These are phyloP conservation scores for Sebastes hubbsi DNA, from an alignment of 2,797 vertebrate genomes.

Conservation along the genomic window DNA sequence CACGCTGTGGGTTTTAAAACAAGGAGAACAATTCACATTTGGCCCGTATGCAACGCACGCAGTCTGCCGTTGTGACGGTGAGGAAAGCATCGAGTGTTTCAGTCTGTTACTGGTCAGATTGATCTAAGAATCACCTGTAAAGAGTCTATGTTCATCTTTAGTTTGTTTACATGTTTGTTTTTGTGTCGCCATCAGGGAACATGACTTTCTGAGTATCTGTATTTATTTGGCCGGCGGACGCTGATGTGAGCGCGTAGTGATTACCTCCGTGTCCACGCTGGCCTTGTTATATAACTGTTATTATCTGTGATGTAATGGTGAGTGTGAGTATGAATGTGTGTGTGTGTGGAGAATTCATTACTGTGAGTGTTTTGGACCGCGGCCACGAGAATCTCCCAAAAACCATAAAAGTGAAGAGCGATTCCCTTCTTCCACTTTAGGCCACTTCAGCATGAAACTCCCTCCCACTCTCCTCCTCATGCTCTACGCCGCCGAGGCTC, in stretches of 20 bases:
- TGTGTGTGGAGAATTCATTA: slow-evolving; percentile 47
- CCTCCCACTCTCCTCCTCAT: slow-evolving; percentile 46
- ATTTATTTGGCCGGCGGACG: slow-evolving; percentile 58
- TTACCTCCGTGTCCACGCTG: slow-evolving; percentile 24
- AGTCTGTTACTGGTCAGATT: not conserved
- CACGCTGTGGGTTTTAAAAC: not conserved
- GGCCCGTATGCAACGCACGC: not conserved
- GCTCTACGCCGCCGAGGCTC: slow-evolving; percentile 54
- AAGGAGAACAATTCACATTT: not conserved
- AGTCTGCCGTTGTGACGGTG: not conserved
- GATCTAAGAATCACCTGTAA: not conserved
- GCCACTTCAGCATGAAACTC: slow-evolving; percentile 52
- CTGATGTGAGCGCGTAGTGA: slow-evolving; percentile 41
- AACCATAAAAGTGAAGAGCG: slow-evolving; percentile 41
- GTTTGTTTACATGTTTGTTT: slow-evolving; percentile 46
- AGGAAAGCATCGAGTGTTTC: not conserved
- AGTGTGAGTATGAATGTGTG: not conserved
- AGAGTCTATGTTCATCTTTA: slow-evolving; percentile 21
- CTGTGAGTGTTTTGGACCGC: slow-evolving; percentile 36
- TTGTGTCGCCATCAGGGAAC: slow-evolving; percentile 44
- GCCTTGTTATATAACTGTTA: slow-evolving; percentile 59
- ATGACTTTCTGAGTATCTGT: slow-evolving; percentile 39
- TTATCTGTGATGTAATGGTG: slow-evolving; percentile 59
- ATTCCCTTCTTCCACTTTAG: slow-evolving; percentile 56
- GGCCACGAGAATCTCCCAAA: slow-evolving; percentile 52